Base-by-base conservation (phyloP, 2,113 vertebrate genomes). In the Hydrochoerus hydrochaeris region DNA sequence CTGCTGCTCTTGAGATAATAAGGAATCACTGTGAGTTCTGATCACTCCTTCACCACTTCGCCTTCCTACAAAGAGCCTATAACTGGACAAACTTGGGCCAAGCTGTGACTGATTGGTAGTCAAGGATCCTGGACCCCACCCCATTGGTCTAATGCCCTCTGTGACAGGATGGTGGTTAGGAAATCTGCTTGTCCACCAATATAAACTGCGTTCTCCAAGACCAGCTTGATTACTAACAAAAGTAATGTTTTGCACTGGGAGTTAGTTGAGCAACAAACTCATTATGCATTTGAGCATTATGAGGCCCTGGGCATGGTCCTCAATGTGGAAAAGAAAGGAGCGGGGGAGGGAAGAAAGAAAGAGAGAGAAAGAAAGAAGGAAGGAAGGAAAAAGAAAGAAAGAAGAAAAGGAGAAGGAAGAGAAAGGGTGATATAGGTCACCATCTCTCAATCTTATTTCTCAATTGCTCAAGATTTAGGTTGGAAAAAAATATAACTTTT, bases 391-490 rank as follows among this genome's bases (percentile, higher is more conserved):
- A 46, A 7, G 7, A 46, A 7, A 46, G 46, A 46, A 46, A 46
- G 30, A 7, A 44, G 7, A n/a, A 4, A 57, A 3, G 9, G 1
- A 38, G 0, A 22, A 75, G 5, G 2, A 38, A 69, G 17, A 38
- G 35, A 38, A 69, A 69, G 65, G 49, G 46, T 49, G 80, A 57
- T 49, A 52, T n/a, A 87, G 49, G 32, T 5, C 54, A n/a, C 24
- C 38, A 12, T 80, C 20, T 78, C 24, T 63, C 52, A 35, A 60
- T 81, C 41, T 54, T 87, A 80, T 80, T 94, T 95, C 82, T 94
- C 58, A 75, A 49, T 14, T 38, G 12, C 26, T 88, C 13, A 22
- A 58, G 57, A 85, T 84, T 80, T 17, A 90, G 85, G 16, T 19
- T 84, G n/a, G 30, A 60, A 84, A 92, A 90, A 90, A 95, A 81